These are phyloP conservation scores for Mechanitis messenoides DNA, from an alignment of 2,888 invertebrate genomes.

Conservation along the genomic window DNA sequence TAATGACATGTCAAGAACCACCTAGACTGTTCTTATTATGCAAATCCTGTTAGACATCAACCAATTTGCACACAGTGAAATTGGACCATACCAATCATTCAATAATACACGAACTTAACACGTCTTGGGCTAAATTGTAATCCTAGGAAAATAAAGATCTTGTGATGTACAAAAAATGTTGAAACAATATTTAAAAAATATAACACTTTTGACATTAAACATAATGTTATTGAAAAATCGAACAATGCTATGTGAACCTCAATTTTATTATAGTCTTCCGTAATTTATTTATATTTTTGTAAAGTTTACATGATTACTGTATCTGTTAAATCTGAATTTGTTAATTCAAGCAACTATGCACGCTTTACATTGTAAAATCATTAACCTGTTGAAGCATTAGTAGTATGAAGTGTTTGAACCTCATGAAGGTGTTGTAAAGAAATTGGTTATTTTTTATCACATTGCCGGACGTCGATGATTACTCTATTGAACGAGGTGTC, in stretches of 20 bases:
- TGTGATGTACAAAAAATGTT: too few species aligned
- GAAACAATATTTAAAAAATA: too few species aligned
- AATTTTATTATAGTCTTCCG: too few species aligned
- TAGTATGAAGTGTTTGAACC: background rate
- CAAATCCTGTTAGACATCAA: background rate
- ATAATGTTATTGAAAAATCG: too few species aligned
- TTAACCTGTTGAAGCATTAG: too few species aligned
- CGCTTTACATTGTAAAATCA: too few species aligned
- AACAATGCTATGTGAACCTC: too few species aligned
- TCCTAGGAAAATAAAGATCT: background rate
- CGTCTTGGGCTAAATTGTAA: slow-evolving; percentile 14
- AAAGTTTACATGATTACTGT: too few species aligned
- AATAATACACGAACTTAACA: slow-evolving; percentile 20
- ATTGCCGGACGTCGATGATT: slow-evolving; percentile 36
- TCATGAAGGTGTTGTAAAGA: slow-evolving; percentile 28
- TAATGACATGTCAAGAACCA: background rate
- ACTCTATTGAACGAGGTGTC: slow-evolving; percentile 38
- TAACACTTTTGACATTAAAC: too few species aligned
- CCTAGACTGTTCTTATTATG: background rate
- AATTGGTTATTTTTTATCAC: slow-evolving; percentile 29
- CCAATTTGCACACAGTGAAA: slow-evolving; percentile 14
- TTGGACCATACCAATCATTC: slow-evolving; percentile 26
- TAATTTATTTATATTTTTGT: too few species aligned
- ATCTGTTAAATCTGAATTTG: too few species aligned
- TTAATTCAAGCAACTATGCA: too few species aligned